phyloP scores from a whole-genome alignment of 2,888 invertebrate species.

The Elegia similella region DNA sequence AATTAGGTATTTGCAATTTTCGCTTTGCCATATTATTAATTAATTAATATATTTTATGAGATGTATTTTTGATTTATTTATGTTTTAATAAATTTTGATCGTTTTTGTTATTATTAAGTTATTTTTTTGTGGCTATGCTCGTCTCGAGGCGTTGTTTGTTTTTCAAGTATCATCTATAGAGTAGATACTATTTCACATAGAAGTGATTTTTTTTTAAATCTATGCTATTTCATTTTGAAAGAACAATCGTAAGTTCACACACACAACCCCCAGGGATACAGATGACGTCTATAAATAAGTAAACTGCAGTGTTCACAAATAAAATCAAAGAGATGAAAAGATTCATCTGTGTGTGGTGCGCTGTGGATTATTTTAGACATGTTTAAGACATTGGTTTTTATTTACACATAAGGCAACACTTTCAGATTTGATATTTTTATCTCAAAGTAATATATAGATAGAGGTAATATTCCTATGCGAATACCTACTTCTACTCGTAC shows the following conservation, averaged over 20 bases:
- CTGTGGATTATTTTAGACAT: slow-evolving; percentile 1
- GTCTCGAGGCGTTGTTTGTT: too few relatives aligned
- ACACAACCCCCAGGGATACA: slow-evolving; percentile 4
- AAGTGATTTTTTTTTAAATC: too few relatives aligned
- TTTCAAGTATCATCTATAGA: too few relatives aligned
- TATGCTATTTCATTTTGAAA: background rate
- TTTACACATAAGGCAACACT: background rate
- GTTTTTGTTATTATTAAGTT: slow-evolving; percentile 57
- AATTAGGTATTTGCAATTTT: slow-evolving; percentile 62
- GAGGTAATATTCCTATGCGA: too few relatives aligned
- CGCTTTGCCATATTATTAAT: slow-evolving; percentile 73
- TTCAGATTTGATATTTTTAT: background rate
- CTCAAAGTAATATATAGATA: too few relatives aligned
- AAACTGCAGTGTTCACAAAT: slow-evolving; percentile 10
- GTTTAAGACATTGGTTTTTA: background rate
- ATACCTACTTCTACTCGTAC: background rate
- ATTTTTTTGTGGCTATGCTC: slow-evolving; percentile 8
- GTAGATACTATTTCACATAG: too few relatives aligned
- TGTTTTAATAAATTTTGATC: slow-evolving; percentile 67
- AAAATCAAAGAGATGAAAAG: background rate
- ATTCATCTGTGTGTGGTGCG: slow-evolving; percentile 5
- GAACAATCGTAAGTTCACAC: background rate
- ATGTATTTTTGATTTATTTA: slow-evolving; percentile 61
- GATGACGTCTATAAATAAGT: slow-evolving; percentile 13
- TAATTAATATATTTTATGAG: slow-evolving; percentile 57